Evolutionary conservation across 2,113 vertebrate species (phyloP).

Genomic region (Poeciliopsis retropinna): DNA sequence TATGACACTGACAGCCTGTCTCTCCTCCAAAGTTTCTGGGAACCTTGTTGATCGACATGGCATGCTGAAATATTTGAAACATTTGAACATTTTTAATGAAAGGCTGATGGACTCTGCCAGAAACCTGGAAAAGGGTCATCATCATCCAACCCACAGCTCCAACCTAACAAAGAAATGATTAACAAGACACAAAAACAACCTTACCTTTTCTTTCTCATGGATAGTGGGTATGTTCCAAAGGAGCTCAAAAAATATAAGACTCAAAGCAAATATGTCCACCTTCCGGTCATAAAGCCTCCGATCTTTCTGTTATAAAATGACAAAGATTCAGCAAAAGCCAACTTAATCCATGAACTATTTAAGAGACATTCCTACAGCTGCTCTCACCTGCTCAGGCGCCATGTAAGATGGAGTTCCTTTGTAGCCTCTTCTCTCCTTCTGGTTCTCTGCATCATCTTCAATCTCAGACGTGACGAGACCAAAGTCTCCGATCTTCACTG

Average conservation of each 20-base stretch:
- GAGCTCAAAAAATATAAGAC: slow-evolving; percentile 88
- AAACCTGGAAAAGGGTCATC: too few relatives aligned
- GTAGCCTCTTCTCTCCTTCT: slow-evolving; percentile 61
- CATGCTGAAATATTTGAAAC: background rate
- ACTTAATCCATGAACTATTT: background rate
- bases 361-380: background rate
- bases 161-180: too few relatives aligned
- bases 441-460: slow-evolving; percentile 31
- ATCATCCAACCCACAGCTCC: too few relatives aligned
- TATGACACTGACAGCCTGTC: background rate
- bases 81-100: background rate
- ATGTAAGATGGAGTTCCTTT: slow-evolving; percentile 72
- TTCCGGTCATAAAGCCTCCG: slow-evolving; percentile 77
- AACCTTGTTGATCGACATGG: background rate
- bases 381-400: slow-evolving; percentile 79
- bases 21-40: background rate
- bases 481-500: slow-evolving; percentile 91
- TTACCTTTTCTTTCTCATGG: slow-evolving; percentile 58
- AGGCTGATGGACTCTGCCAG: background rate
- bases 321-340: background rate
- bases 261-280: slow-evolving; percentile 90
- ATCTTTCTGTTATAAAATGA: slow-evolving; percentile 46
- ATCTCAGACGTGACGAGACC: slow-evolving; percentile 82
- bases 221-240: slow-evolving; percentile 56
- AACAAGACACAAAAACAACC: slow-evolving; percentile 8